phyloP scores from a whole-genome alignment of 1,140 invertebrate species.

The Hormaphis cornu region DNA sequence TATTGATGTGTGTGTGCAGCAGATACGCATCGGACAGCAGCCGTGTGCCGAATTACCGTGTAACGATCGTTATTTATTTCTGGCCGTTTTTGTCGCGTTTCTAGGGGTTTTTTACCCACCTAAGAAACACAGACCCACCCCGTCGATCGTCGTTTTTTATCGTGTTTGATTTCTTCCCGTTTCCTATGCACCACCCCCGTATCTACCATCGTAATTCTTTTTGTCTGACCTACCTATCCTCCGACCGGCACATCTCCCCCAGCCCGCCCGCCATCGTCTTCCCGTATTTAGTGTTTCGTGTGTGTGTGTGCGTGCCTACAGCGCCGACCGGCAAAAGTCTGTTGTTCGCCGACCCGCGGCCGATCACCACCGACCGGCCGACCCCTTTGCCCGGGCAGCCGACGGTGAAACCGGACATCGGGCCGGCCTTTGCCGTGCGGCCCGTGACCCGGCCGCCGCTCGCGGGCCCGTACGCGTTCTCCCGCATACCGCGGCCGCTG shows the following conservation, averaged over 20 bases:
- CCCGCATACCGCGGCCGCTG: conserved; percentile 67
- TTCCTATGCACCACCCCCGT: too few relatives aligned
- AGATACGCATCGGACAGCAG: too few relatives aligned
- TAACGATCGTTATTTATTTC: too few relatives aligned
- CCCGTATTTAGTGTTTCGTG: background rate
- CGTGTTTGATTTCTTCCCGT: too few relatives aligned
- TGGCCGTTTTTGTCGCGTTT: too few relatives aligned
- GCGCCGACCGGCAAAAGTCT: conserved; percentile 6
- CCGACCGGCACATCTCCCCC: background rate
- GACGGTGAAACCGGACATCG: conserved; percentile 51
- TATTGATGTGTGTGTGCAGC: too few relatives aligned
- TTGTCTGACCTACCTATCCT: background rate
- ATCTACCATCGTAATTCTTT: background rate
- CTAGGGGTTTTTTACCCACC: too few relatives aligned
- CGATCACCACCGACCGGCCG: conserved; percentile 42
- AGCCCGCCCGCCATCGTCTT: background rate
- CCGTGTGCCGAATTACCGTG: too few relatives aligned
- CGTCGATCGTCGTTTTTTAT: too few relatives aligned
- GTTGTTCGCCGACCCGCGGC: conserved; percentile 30
- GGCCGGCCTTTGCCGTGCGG: conserved; percentile 45
- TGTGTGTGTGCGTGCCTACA: conserved; percentile 25
- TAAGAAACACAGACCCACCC: too few relatives aligned
- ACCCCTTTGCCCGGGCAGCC: conserved; percentile 47
- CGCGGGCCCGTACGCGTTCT: conserved; percentile 83
- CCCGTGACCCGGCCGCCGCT: conserved; percentile 66